Percentiles rank a stretch among this genome's conserved stretches.
Evolutionary conservation across 2,113 vertebrate species (phyloP).

Genomic region (Callospermophilus lateralis): DNA sequence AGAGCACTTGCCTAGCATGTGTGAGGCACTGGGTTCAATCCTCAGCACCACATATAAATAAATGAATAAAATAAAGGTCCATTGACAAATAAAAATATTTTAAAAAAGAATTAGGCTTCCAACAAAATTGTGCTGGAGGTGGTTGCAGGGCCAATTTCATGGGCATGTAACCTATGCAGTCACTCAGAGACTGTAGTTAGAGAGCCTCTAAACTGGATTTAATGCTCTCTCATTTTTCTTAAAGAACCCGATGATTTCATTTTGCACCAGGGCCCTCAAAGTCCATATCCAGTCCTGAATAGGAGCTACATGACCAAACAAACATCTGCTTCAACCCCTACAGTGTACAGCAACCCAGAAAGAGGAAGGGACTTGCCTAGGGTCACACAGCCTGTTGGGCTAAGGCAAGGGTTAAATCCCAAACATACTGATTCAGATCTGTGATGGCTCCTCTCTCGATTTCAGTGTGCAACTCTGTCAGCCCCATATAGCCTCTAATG

Average conservation of each 20-base stretch:
- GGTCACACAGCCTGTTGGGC: not conserved
- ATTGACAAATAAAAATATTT: too few relatives aligned
- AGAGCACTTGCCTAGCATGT: too few relatives aligned
- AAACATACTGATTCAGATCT: not conserved
- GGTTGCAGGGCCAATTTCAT: not conserved
- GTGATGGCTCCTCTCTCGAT: not conserved
- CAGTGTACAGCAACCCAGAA: not conserved
- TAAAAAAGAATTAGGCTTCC: not conserved
- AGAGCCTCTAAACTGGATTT: not conserved
- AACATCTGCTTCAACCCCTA: not conserved
- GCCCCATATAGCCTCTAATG: not conserved
- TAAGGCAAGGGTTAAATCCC: not conserved
- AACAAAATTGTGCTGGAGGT: not conserved
- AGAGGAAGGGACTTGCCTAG: constrained; percentile 25
- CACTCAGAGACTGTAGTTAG: not conserved
- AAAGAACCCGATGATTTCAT: not conserved
- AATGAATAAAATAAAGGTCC: too few relatives aligned
- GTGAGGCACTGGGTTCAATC: too few relatives aligned
- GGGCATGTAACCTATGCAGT: not conserved
- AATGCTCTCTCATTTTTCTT: constrained; percentile 2
- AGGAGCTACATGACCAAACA: not conserved
- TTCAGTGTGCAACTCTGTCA: not conserved
- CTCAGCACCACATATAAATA: too few relatives aligned
- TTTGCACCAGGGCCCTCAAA: not conserved
- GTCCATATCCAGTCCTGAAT: not conserved